These are phyloP conservation scores for Thelaira solivaga DNA, from an alignment of 2,888 invertebrate species.

Conservation along the genomic window DNA sequence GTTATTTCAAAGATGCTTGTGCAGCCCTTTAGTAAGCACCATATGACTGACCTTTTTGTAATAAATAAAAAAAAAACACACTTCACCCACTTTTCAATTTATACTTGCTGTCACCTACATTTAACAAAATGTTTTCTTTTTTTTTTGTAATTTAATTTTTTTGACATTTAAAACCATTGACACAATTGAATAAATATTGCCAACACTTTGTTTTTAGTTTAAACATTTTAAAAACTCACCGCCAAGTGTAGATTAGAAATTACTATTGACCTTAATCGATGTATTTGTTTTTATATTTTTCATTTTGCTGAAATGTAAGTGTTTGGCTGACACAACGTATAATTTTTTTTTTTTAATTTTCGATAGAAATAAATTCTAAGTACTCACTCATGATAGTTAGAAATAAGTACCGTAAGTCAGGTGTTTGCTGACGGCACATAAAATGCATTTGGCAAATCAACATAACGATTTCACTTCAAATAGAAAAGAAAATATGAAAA, in stretches of 20 bases:
- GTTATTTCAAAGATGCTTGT: too few species aligned
- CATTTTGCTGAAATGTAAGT: conserved; percentile 23
- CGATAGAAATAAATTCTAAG: conserved; percentile 41
- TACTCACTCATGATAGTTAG: conserved; percentile 26
- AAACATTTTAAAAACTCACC: not conserved
- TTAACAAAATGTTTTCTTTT: too few species aligned
- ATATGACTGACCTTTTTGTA: too few species aligned
- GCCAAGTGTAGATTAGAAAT: conserved; percentile 41
- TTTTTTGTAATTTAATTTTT: not conserved
- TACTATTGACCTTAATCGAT: conserved; percentile 56
- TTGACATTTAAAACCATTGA: not conserved
- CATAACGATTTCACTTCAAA: not conserved
- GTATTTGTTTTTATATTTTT: not conserved
- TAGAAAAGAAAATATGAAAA: not conserved
- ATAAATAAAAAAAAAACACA: too few species aligned
- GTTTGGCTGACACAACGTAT: conserved; percentile 47
- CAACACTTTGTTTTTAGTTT: not conserved
- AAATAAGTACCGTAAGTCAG: conserved; percentile 34
- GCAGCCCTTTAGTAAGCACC: too few species aligned
- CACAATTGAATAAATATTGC: not conserved
- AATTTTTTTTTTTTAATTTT: too few species aligned
- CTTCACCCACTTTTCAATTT: too few species aligned
- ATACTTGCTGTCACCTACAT: too few species aligned
- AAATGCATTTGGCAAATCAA: conserved; percentile 9
- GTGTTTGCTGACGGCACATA: conserved; percentile 9